Base-by-base conservation (phyloP, 1,140 invertebrate species). In the Eufriesea mexicana region DNA sequence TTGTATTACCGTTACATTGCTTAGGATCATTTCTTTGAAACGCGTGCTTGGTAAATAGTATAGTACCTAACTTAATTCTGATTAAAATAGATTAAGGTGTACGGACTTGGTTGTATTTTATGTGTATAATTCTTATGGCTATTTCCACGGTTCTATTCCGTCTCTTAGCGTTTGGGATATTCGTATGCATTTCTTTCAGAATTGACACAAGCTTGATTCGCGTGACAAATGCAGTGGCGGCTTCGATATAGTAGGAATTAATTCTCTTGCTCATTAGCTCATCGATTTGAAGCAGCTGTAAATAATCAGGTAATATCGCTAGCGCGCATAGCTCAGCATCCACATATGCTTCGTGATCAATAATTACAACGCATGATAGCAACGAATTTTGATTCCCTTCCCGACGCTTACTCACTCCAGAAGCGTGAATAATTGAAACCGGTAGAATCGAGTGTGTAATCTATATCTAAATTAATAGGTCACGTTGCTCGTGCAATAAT, bases 381-480 rank as follows among this genome's bases (percentile, higher is more conserved):
- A 87, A 90, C 87, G 88, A 89, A 89, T 90, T 84, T 23, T 75
- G 64, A 90, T 80, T 89, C 87, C 79, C 62, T 79, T 42, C 64
- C 74, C 79, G 54, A 67, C 25, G 64, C 55, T 82, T 77, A 75
- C 18, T 74, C 73, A 57, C 42, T 67, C 42, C 79, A 49, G 12
- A 28, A 82, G 75, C 79, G 84, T 90, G 87, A 89, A 89, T 90
- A 89, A 90, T 89, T 89, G 89, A 87, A 90, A 87, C 88, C 78
- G 87, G 64, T 61, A 75, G 83, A 80, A 89, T 84, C 80, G 64
- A 87, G 70, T 84, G 80, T 89, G 85, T 87, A 87, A 90, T 90
- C 89, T 90, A 89, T 90, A 90, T 90, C 87, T 83, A 87, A 90
- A 90, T 90, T 90, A 90, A 90, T 90, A 89, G 89, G 87, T 86